Evolutionary conservation across 2,888 invertebrate species (phyloP).

Genomic region (Drosophila seclusa): DNA sequence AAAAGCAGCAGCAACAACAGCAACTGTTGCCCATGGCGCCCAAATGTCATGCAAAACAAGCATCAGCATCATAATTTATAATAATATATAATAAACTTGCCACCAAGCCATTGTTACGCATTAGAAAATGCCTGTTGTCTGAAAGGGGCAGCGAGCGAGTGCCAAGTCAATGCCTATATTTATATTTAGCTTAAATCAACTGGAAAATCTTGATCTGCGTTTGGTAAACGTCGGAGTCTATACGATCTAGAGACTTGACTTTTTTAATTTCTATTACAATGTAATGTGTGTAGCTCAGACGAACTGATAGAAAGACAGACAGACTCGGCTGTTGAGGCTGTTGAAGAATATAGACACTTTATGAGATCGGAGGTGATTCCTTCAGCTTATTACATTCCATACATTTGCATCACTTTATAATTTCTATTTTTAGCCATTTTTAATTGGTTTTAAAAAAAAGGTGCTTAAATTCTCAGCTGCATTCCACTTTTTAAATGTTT

Average conservation of each 20-base stretch:
- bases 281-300: no score
- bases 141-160: no score
- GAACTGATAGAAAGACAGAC: background rate
- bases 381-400: background rate
- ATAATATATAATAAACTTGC: conserved; percentile 13
- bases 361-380: background rate
- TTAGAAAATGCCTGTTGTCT: background rate
- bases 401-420: background rate
- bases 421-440: background rate
- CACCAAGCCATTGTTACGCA: conserved; percentile 33
- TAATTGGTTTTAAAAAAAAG: background rate
- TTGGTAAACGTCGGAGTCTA: background rate
- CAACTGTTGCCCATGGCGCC: conserved; percentile 53
- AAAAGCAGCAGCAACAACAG: conserved; percentile 27
- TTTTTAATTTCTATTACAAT: background rate
- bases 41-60: conserved; percentile 57
- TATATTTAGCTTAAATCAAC: background rate
- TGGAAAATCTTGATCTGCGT: background rate
- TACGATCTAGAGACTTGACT: background rate
- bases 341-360: background rate
- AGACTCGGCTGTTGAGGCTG: background rate
- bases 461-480: background rate
- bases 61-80: conserved; percentile 17
- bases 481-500: background rate
- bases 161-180: background rate